These are phyloP conservation scores for Xestia rhomboidea DNA, from an alignment of 2,888 invertebrate species.

Conservation along the genomic window DNA sequence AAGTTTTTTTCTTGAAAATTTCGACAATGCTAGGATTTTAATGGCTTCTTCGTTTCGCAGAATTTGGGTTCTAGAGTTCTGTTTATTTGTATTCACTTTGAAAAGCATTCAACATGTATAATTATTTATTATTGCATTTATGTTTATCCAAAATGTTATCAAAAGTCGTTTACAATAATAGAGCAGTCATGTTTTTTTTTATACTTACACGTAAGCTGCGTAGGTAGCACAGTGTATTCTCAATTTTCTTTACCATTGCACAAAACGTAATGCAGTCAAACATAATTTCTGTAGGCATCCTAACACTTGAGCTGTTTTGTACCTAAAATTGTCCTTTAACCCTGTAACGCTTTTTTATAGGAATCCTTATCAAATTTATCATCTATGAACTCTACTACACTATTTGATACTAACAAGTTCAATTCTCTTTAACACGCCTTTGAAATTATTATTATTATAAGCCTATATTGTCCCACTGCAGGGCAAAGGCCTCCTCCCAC, in stretches of 20 bases:
- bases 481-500: too few species aligned
- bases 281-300: not conserved
- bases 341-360: not conserved
- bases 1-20: conserved; percentile 43
- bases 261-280: not conserved
- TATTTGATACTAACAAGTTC: not conserved
- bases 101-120: not conserved
- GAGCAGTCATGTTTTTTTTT: not conserved
- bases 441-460: not conserved
- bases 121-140: not conserved
- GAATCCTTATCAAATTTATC: not conserved
- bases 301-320: not conserved
- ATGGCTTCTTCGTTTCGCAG: conserved; percentile 23
- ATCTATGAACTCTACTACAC: not conserved
- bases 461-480: too few species aligned
- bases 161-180: not conserved
- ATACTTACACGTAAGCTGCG: not conserved
- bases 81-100: conserved; percentile 7
- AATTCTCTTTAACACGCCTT: not conserved
- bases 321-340: not conserved
- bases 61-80: not conserved
- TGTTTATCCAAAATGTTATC: not conserved
- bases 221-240: too few species aligned
- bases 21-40: conserved; percentile 31
- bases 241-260: not conserved